Percentiles rank a stretch among this genome's conserved stretches.
These are phyloP conservation scores for Platygyra sinensis DNA, from an alignment of 64 coral and sea anemone genomes.

Conservation along the genomic window DNA sequence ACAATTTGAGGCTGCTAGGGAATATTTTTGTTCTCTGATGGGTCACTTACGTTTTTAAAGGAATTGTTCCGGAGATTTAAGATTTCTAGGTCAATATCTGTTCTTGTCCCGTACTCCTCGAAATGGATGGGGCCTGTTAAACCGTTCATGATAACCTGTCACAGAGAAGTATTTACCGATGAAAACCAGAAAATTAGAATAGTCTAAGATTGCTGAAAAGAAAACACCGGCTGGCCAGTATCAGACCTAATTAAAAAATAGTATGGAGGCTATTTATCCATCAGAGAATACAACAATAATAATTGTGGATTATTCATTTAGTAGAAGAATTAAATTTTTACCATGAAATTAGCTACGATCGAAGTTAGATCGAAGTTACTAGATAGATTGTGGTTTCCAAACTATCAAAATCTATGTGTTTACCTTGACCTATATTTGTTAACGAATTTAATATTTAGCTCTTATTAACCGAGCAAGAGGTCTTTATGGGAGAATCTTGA, in stretches of 20 bases:
- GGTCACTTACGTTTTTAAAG: constrained; percentile 6
- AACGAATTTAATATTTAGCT: background rate
- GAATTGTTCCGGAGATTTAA: constrained; percentile 42
- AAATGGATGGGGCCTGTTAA: constrained; percentile 23
- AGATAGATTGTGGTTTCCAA: background rate
- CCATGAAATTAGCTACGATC: too few species aligned
- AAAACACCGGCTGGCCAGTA: background rate
- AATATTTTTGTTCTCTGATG: too few species aligned
- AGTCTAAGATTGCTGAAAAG: background rate
- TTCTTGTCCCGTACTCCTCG: constrained; percentile 15
- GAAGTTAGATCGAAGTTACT: too few species aligned
- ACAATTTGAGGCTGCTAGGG: too few species aligned
- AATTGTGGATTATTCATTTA: too few species aligned
- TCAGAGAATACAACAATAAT: too few species aligned
- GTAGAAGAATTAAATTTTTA: too few species aligned
- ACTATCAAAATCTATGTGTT: background rate
- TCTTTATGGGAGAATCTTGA: too few species aligned
- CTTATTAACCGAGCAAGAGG: too few species aligned
- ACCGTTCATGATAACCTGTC: constrained; percentile 1
- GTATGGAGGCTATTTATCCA: too few species aligned
- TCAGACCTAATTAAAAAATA: background rate
- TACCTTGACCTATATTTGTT: background rate
- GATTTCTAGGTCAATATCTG: constrained; percentile 19
- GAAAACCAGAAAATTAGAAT: background rate
- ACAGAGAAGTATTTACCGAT: background rate